phyloP scores from a whole-genome alignment of 2,797 vertebrate genomes.

The Cryptoprocta ferox region DNA sequence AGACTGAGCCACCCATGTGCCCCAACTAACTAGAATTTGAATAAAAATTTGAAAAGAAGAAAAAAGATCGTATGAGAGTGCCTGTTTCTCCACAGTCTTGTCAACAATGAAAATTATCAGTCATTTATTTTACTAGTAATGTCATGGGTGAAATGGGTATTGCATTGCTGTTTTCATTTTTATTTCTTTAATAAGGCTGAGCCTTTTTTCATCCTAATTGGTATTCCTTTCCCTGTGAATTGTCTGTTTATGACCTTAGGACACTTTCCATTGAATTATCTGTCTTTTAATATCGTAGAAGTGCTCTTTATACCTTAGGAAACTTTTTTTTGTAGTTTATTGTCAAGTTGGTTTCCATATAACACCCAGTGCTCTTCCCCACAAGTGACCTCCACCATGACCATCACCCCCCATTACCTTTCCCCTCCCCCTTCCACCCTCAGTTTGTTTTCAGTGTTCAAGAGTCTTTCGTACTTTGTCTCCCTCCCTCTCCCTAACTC shows the following conservation, averaged over 20 bases:
- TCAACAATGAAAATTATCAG: neutral
- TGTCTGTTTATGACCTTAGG: neutral
- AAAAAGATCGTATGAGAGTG: neutral
- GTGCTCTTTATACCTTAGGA: neutral
- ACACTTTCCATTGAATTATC: neutral
- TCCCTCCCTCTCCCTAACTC: too few relatives aligned
- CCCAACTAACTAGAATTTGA: too few relatives aligned
- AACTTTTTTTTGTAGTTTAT: too few relatives aligned
- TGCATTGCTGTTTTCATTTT: neutral
- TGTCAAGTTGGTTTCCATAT: too few relatives aligned
- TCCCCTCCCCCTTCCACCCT: too few relatives aligned
- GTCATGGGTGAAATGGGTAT: neutral
- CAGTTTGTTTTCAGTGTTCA: too few relatives aligned
- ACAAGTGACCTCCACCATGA: too few relatives aligned
- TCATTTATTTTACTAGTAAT: neutral
- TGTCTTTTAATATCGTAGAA: neutral
- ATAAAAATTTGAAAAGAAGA: too few relatives aligned
- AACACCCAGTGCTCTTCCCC: too few relatives aligned
- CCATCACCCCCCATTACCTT: too few relatives aligned
- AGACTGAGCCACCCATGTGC: too few relatives aligned
- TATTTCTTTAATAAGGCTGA: neutral
- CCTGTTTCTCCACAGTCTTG: neutral
- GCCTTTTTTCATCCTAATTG: constrained; percentile 27
- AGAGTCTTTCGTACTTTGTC: too few relatives aligned
- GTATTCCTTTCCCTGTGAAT: neutral